These are phyloP conservation scores for Myathropa florea DNA, from an alignment of 2,888 invertebrate genomes.

Conservation along the genomic window DNA sequence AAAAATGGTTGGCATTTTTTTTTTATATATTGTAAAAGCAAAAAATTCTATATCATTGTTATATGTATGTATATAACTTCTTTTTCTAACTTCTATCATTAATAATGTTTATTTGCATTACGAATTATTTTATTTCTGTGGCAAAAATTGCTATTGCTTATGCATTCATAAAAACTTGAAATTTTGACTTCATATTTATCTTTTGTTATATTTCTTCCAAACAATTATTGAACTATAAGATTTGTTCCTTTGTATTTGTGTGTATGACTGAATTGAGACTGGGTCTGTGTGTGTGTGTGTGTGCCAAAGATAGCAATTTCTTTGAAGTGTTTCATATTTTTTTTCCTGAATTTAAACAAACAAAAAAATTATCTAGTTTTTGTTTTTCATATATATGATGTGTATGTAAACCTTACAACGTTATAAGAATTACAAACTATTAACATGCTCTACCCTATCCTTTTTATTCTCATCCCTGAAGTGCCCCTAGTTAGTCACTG, in stretches of 20 bases:
- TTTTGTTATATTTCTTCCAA: not conserved
- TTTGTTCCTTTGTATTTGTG: not conserved
- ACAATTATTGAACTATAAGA: not conserved
- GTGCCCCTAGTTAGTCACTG: no score
- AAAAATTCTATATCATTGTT: conserved; percentile 8
- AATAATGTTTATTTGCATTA: conserved; percentile 30
- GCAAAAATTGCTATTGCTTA: conserved; percentile 41
- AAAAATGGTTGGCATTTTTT: conserved; percentile 4
- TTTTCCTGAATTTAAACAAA: not conserved
- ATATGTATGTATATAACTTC: not conserved
- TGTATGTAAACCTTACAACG: not conserved
- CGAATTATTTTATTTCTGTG: conserved; percentile 22
- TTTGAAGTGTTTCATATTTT: not conserved
- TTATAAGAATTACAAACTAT: not conserved
- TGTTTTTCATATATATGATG: not conserved
- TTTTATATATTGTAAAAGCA: no score
- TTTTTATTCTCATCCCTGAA: not conserved
- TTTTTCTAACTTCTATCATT: conserved; percentile 8
- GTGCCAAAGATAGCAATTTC: not conserved
- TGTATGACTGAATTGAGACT: not conserved
- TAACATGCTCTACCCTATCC: not conserved
- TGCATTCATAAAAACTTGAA: conserved; percentile 2
- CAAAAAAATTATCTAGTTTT: not conserved
- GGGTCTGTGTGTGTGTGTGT: not conserved
- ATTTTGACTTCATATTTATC: not conserved